Evolutionary conservation across 2,888 invertebrate species (phyloP).

Genomic region (Perizoma affinitatum): DNA sequence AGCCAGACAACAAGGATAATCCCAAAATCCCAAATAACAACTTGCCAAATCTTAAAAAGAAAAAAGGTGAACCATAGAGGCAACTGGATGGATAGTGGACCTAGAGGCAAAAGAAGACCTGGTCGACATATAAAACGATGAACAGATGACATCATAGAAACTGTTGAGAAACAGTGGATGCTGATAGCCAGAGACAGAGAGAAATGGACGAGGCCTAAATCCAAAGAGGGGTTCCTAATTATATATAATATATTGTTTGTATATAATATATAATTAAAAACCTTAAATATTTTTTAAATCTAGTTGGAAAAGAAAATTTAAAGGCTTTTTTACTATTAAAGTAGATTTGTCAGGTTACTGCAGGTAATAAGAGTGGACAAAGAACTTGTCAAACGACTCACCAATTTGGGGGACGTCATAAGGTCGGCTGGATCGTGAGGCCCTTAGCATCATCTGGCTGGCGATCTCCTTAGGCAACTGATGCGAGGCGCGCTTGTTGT

Average conservation of each 20-base stretch:
- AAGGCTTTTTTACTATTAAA: background rate
- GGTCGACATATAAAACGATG: too few species aligned
- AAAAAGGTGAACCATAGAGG: too few species aligned
- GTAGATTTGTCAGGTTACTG: background rate
- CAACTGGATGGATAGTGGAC: too few species aligned
- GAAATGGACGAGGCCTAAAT: too few species aligned
- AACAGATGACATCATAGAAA: too few species aligned
- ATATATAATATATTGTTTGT: background rate
- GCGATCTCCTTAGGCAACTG: slow-evolving; percentile 84
- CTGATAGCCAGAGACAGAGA: too few species aligned
- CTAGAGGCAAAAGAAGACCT: too few species aligned
- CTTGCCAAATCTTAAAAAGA: too few species aligned
- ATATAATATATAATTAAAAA: background rate
- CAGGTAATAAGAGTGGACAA: too few species aligned
- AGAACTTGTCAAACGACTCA: slow-evolving; percentile 68
- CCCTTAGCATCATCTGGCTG: slow-evolving; percentile 91
- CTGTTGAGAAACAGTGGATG: too few species aligned
- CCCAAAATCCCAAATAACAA: too few species aligned
- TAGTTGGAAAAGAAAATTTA: background rate
- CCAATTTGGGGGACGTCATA: slow-evolving; percentile 95
- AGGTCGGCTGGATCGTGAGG: slow-evolving; percentile 89
- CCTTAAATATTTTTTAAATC: background rate
- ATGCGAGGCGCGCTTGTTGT: slow-evolving; percentile 67
- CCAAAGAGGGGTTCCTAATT: background rate
- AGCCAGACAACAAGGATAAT: too few species aligned